These are phyloP conservation scores for Coleophora flavipennella DNA, from an alignment of 2,888 invertebrate genomes.

Conservation along the genomic window DNA sequence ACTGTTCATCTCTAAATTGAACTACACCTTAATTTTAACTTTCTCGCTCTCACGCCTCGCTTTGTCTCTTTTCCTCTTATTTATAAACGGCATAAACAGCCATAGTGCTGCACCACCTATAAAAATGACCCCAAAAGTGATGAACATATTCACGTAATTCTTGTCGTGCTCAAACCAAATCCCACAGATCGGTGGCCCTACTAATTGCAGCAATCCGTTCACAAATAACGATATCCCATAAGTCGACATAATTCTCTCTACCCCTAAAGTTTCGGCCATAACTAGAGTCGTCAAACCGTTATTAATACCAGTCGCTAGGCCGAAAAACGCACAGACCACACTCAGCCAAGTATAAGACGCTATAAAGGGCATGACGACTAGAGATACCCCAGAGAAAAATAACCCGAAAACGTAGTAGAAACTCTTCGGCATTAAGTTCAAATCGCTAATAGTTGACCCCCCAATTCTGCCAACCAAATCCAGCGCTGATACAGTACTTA, in stretches of 20 bases:
- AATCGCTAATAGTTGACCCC: slow-evolving; percentile 86
- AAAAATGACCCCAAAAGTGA: slow-evolving; percentile 81
- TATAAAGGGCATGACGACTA: slow-evolving; percentile 80
- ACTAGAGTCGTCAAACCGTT: slow-evolving; percentile 89
- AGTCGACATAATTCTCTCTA: slow-evolving; percentile 85
- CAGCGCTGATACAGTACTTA: slow-evolving; percentile 85
- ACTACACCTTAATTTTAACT: slow-evolving; percentile 23
- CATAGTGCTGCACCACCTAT: slow-evolving; percentile 82
- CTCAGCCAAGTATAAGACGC: slow-evolving; percentile 75
- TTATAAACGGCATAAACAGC: slow-evolving; percentile 83
- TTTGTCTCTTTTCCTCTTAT: slow-evolving; percentile 42
- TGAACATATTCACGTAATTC: slow-evolving; percentile 80
- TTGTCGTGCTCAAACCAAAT: slow-evolving; percentile 75
- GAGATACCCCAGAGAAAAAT: slow-evolving; percentile 82
- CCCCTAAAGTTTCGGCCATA: slow-evolving; percentile 90
- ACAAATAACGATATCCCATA: slow-evolving; percentile 90
- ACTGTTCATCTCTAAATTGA: too few relatives aligned
- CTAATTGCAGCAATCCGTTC: slow-evolving; percentile 84
- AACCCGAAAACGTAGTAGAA: slow-evolving; percentile 88
- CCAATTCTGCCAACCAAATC: slow-evolving; percentile 89
- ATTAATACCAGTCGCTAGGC: slow-evolving; percentile 86
- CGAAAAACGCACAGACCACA: slow-evolving; percentile 82
- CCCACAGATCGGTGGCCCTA: slow-evolving; percentile 88
- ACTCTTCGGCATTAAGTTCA: slow-evolving; percentile 83
- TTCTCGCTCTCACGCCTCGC: slow-evolving; percentile 20